Conservation (phyloP, 1,140 invertebrate genomes). For the Sitodiplosis mosellana region DNA sequence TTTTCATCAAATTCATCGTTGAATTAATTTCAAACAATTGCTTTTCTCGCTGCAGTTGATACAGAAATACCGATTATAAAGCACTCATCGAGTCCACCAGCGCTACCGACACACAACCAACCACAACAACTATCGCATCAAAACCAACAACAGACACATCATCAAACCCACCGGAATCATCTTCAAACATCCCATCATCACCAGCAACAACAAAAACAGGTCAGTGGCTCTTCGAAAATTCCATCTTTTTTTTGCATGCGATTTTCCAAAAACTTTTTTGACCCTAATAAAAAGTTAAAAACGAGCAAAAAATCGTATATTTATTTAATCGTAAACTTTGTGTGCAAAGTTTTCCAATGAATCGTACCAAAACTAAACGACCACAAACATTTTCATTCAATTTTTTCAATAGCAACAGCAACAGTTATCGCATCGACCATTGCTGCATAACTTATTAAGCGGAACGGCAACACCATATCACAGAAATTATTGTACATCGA, state of each 20-base stretch:
- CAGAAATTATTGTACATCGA: constrained; percentile 23
- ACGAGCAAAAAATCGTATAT: too few relatives aligned
- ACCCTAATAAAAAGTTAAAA: too few relatives aligned
- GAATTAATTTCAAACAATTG: too few relatives aligned
- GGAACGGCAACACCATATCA: constrained; percentile 22
- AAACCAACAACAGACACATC: constrained; percentile 15
- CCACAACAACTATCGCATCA: constrained; percentile 17
- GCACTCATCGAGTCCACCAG: constrained; percentile 24
- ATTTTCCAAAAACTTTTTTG: too few relatives aligned
- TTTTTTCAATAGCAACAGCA: constrained; percentile 1
- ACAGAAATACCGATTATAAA: constrained; percentile 27
- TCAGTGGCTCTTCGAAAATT: too few relatives aligned
- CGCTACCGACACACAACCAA: constrained; percentile 7
- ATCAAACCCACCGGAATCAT: neutral
- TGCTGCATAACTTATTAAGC: constrained; percentile 23
- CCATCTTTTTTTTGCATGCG: too few relatives aligned
- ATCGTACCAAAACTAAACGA: neutral
- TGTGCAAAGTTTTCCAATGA: too few relatives aligned
- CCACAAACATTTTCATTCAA: constrained; percentile 2
- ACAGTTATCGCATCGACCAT: constrained; percentile 17
- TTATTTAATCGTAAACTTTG: too few relatives aligned
- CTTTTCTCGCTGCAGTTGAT: constrained; percentile 13
- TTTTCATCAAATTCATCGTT: too few relatives aligned
- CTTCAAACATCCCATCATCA: constrained; percentile 10
- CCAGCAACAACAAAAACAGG: constrained; percentile 13